Percentiles rank a stretch among this genome's conserved stretches.
phyloP scores from a whole-genome alignment of 2,888 invertebrate genomes.

The Ellobium chinense region DNA sequence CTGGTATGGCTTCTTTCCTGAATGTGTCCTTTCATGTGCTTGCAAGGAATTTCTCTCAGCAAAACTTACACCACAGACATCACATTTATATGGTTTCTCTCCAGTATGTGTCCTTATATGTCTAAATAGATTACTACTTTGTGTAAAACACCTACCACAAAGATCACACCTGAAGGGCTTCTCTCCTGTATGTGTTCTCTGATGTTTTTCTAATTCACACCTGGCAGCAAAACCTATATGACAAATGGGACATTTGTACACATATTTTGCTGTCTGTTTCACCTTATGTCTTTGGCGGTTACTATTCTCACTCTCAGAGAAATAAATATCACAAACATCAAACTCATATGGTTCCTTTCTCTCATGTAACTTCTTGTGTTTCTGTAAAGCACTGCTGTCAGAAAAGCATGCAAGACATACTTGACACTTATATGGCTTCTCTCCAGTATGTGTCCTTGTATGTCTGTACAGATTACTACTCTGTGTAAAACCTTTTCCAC shows the following conservation, averaged over 20 bases:
- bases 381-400: slow-evolving; percentile 41
- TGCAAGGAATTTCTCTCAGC: no score
- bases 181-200: background rate
- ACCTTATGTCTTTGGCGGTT: slow-evolving; percentile 15
- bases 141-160: background rate
- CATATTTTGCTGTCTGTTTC: background rate
- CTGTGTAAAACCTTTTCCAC: slow-evolving; percentile 41
- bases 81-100: slow-evolving; percentile 11
- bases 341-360: slow-evolving; percentile 46
- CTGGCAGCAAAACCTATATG: background rate
- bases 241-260: slow-evolving; percentile 22
- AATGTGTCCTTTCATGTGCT: no score
- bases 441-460: slow-evolving; percentile 42
- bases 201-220: background rate
- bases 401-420: slow-evolving; percentile 40
- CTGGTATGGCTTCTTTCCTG: no score
- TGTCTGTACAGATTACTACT: slow-evolving; percentile 41
- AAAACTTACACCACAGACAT: slow-evolving; percentile 22
- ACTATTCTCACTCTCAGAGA: slow-evolving; percentile 16
- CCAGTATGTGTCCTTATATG: slow-evolving; percentile 22
- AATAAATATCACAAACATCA: background rate
- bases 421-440: slow-evolving; percentile 46
- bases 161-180: background rate
- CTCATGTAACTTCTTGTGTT: slow-evolving; percentile 41
- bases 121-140: background rate